Evolutionary conservation across 2,888 invertebrate genomes (phyloP), one percentile per base, ranked within the genome.

Genomic region (Patella depressa): DNA sequence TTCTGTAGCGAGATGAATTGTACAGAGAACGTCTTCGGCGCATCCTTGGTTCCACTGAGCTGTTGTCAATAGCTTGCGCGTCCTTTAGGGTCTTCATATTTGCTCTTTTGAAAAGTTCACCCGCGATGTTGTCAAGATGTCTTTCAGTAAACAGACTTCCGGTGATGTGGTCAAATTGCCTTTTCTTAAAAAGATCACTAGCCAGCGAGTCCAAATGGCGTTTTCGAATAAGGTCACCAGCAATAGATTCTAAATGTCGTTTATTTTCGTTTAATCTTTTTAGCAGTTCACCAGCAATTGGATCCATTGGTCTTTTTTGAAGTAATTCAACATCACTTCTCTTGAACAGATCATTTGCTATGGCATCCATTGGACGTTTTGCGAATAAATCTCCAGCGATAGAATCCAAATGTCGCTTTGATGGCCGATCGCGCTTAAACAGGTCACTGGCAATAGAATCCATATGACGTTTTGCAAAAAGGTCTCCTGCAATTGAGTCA

Each of bases 391-490:
- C 76, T 24, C 76, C 72, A 11, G 76, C 76, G 34, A 76, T 76
- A 2, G 76, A 76, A n/a, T 76, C 76, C 11, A 76, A 53, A 59
- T 55, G 54, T 17, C 71, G 71, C 53, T 76, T 76, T 53, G 45
- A n/a, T 45, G 45, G 9, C 45, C 7, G 45, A 45, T 45, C 45
- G 14, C 69, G 45, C 76, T 76, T 76, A 19, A 72, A 59, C 1
- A 76, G 55, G 53, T 76, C 72, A n/a, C 71, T 45, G n/a, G 76
- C 76, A 24, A 76, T 76, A 14, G 76, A 76, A 45, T 76, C 76
- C 55, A 76, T 55, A 19, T 71, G 24, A 4, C 15, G 19, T 34
- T 72, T 71, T 53, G 71, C 59, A n/a, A 76, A 53, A 11, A 72
- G 55, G 59, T 76, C 71, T 11, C 71, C 71, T n/a, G 71, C 71